Conservation (phyloP, 2,113 vertebrate genomes). For the Oenanthe oenanthe region DNA sequence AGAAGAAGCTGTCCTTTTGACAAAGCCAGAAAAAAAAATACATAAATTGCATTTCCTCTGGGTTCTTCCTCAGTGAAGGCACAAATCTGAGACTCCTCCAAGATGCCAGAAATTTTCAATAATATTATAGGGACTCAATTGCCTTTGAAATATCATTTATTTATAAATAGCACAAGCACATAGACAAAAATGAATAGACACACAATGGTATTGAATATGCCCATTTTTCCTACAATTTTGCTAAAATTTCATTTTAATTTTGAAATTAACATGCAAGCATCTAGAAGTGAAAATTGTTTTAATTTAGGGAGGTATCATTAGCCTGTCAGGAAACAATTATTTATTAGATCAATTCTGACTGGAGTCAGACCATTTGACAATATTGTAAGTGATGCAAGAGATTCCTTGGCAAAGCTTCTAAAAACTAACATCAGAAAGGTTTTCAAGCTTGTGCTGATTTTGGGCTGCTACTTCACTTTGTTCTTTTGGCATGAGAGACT, state of each 20-base stretch:
- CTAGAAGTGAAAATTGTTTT: neutral
- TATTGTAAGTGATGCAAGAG: neutral
- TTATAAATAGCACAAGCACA: neutral
- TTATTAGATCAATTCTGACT: neutral
- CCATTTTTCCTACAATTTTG: neutral
- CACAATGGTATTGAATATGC: neutral
- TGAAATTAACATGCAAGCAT: neutral
- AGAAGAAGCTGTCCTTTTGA: neutral
- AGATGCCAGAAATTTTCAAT: neutral
- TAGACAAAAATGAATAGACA: neutral
- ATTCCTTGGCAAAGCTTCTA: neutral
- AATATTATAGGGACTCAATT: neutral
- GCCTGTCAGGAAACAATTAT: neutral
- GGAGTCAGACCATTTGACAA: neutral
- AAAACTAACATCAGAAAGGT: neutral
- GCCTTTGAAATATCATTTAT: neutral
- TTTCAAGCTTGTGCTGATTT: neutral
- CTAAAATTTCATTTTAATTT: neutral
- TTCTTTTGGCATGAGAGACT: neutral
- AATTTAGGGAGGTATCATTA: neutral
- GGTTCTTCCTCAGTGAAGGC: neutral
- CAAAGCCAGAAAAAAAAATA: neutral
- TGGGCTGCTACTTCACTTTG: neutral
- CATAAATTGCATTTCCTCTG: neutral
- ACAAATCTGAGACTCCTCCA: neutral